phyloP scores from a whole-genome alignment of 2,113 vertebrate genomes.

The Ceratotherium simum region DNA sequence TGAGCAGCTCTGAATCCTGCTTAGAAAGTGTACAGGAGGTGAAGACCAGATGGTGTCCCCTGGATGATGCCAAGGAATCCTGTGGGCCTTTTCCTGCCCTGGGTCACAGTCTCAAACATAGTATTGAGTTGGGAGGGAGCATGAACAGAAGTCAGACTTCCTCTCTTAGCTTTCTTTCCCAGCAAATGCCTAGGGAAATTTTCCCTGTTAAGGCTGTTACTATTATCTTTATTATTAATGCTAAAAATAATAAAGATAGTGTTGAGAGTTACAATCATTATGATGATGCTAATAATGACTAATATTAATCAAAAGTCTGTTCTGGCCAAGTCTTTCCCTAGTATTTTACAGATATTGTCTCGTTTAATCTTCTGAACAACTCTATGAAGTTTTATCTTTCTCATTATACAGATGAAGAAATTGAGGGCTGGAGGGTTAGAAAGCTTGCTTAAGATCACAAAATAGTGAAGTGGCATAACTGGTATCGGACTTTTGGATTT shows the following conservation, averaged over 20 bases:
- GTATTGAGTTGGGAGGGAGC: background rate
- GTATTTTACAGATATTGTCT: background rate
- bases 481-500: background rate
- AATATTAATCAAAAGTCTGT: background rate
- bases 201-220: background rate
- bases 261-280: background rate
- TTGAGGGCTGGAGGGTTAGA: background rate
- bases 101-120: background rate
- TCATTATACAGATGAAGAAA: constrained; percentile 23
- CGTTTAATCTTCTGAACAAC: background rate
- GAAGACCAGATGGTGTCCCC: background rate
- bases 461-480: background rate
- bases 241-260: background rate
- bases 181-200: background rate
- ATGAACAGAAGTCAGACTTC: background rate
- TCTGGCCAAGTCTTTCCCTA: background rate
- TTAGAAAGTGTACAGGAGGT: background rate
- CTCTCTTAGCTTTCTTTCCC: background rate
- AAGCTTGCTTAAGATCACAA: background rate
- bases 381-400: constrained; percentile 7
- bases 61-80: background rate
- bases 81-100: background rate
- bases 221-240: background rate
- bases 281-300: background rate
- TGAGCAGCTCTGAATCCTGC: background rate